Percentiles rank a stretch among this genome's conserved stretches.
Evolutionary conservation across 2,113 vertebrate species (phyloP).

Genomic region (Muntiacus muntjak): DNA sequence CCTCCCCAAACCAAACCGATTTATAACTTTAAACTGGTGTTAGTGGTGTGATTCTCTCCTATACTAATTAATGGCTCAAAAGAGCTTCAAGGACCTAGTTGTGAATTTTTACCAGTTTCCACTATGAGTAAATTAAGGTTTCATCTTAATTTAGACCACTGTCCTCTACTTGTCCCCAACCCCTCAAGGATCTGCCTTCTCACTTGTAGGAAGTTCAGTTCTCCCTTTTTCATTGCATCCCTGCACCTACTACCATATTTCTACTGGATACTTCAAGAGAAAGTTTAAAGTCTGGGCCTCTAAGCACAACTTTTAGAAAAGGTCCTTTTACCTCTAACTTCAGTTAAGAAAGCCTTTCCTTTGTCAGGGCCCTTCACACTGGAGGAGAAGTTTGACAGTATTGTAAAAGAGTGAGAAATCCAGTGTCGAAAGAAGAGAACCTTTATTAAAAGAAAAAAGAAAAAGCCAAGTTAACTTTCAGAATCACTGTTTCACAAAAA

Average conservation of each 20-base stretch:
- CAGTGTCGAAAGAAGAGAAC: not conserved
- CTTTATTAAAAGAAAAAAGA: not conserved
- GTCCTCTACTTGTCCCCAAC: not conserved
- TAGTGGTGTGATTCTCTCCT: not conserved
- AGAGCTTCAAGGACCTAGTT: not conserved
- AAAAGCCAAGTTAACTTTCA: not conserved
- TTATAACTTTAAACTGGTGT: not conserved
- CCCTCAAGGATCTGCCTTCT: not conserved
- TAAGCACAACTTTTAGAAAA: not conserved
- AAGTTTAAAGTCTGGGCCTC: not conserved
- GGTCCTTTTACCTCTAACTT: not conserved
- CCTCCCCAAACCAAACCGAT: not conserved
- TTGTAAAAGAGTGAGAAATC: not conserved
- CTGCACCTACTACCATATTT: not conserved
- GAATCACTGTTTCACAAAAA: not conserved
- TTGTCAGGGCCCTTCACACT: not conserved
- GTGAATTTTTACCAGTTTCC: not conserved
- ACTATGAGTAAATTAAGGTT: not conserved
- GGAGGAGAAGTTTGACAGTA: not conserved
- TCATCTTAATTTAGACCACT: not conserved
- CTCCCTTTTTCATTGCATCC: not conserved
- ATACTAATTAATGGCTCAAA: constrained; percentile 22
- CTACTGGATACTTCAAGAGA: not conserved
- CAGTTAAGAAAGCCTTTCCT: not conserved
- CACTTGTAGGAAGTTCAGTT: not conserved